Evolutionary conservation across 2,113 vertebrate genomes (phyloP).

Genomic region (Sinocyclocheilus anophthalmus): DNA sequence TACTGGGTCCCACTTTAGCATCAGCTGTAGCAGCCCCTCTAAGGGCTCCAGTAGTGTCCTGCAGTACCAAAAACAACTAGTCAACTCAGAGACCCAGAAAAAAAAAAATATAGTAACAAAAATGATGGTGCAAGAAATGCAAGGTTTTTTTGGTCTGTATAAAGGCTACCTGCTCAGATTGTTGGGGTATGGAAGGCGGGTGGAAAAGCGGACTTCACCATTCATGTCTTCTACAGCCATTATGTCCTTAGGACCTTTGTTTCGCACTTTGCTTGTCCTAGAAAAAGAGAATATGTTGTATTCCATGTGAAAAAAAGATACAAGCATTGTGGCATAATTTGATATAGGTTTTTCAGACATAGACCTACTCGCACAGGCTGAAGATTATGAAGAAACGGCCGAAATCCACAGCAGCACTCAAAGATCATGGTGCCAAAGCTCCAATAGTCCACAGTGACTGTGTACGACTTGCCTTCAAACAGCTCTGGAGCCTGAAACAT

Average conservation of each 20-base stretch:
- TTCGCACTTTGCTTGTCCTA: slow-evolving; percentile 96
- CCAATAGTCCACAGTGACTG: slow-evolving; percentile 96
- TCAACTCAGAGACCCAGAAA: neutral
- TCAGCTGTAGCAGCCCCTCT: slow-evolving; percentile 87
- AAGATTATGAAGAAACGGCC: slow-evolving; percentile 94
- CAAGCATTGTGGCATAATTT: neutral
- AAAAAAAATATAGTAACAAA: neutral
- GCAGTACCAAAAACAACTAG: slow-evolving; percentile 28
- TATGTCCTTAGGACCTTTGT: slow-evolving; percentile 95
- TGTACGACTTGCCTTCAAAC: slow-evolving; percentile 96
- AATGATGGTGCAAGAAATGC: neutral
- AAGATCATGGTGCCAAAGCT: slow-evolving; percentile 98
- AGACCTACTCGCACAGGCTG: slow-evolving; percentile 97
- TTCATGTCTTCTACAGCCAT: slow-evolving; percentile 98
- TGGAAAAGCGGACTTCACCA: slow-evolving; percentile 91
- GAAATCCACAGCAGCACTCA: slow-evolving; percentile 93
- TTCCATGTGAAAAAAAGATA: neutral
- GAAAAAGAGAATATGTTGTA: slow-evolving; percentile 54
- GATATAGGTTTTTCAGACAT: slow-evolving; percentile 28
- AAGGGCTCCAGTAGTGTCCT: slow-evolving; percentile 88
- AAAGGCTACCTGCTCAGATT: slow-evolving; percentile 85
- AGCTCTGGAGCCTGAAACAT: slow-evolving; percentile 91
- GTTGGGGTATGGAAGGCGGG: slow-evolving; percentile 91
- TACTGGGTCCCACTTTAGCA: slow-evolving; percentile 92
- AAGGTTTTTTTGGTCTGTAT: neutral